Base-by-base conservation (phyloP, 2,797 vertebrate species). In the Peromyscus melanophrys region DNA sequence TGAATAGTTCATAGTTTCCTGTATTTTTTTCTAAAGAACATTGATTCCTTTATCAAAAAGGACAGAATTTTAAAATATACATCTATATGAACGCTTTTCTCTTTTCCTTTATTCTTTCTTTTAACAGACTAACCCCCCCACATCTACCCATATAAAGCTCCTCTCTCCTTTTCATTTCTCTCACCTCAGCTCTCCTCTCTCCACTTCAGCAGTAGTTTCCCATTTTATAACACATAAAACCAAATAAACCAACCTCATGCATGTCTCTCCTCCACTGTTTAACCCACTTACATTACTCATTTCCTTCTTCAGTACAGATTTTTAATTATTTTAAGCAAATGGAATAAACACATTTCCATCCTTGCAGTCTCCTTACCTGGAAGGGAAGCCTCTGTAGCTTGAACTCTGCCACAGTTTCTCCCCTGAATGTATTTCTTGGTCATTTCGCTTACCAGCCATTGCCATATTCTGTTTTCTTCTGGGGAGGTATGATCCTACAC, bases 401-500 rank as follows among this genome's bases (percentile, higher is more conserved):
- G 59, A 75, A 2, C 61, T 87, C 43, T 95, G n/a, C 2, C 10
- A 2, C 93, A 57, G 49, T 14, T 61, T 5, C 27, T 87, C 3
- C 6, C 63, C 34, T 21, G 31, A 85, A 90, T 61, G n/a, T 95
- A 27, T 23, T 14, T 25, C 19, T 94, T 17, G 37, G 25, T 37
- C 1, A 13, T n/a, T 85, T 27, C 78, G 37, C 59, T 76, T 49
- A 7, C 52, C 89, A 87, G 57, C 19, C 59, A 31, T 34, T 82
- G n/a, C 9, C 9, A 88, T 59, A n/a, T 59, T 67, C 29, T 76
- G 49, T 63, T 89, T 92, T 91, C 71, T 87, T 90, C 83, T 63
- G 11, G 43, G 27, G n/a, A 76, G 2, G 1, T 76, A 40, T 67
- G 13, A 77, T 7, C 1, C n/a, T 61, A 89, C 31, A 78, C 46